phyloP scores from a whole-genome alignment of 2,113 vertebrate species.

The Nerophis ophidion region DNA sequence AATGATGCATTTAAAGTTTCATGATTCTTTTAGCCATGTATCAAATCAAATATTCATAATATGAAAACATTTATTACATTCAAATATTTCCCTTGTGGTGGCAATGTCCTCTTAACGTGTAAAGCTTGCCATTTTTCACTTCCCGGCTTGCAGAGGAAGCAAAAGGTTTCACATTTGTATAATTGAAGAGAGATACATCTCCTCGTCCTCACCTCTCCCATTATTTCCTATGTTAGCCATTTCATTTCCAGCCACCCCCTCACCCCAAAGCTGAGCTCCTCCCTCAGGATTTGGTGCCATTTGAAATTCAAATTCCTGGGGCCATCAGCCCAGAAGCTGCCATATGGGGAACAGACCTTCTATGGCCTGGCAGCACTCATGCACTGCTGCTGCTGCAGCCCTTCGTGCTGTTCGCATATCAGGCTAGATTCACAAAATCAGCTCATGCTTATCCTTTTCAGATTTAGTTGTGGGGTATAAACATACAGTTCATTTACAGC shows the following conservation, averaged over 20 bases:
- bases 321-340: conserved; percentile 50
- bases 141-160: conserved; percentile 2
- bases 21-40: not conserved
- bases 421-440: not conserved
- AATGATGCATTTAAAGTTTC: not conserved
- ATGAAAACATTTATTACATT: not conserved
- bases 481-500: too few species aligned
- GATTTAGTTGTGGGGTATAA: too few species aligned
- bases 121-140: not conserved
- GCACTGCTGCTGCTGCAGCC: conserved; percentile 26
- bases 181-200: conserved; percentile 9
- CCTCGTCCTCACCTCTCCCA: conserved; percentile 20
- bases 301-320: conserved; percentile 58
- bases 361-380: conserved; percentile 28
- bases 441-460: too few species aligned
- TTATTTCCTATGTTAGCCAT: conserved; percentile 35
- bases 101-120: not conserved
- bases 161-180: conserved; percentile 6
- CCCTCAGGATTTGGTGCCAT: conserved; percentile 53
- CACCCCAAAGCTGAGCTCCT: conserved; percentile 52
- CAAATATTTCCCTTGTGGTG: not conserved
- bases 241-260: conserved; percentile 47
- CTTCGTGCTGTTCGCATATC: conserved; percentile 8
- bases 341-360: conserved; percentile 54
- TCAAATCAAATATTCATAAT: not conserved